phyloP scores from a whole-genome alignment of 2,113 vertebrate species.

The Nothoprocta perdicaria region DNA sequence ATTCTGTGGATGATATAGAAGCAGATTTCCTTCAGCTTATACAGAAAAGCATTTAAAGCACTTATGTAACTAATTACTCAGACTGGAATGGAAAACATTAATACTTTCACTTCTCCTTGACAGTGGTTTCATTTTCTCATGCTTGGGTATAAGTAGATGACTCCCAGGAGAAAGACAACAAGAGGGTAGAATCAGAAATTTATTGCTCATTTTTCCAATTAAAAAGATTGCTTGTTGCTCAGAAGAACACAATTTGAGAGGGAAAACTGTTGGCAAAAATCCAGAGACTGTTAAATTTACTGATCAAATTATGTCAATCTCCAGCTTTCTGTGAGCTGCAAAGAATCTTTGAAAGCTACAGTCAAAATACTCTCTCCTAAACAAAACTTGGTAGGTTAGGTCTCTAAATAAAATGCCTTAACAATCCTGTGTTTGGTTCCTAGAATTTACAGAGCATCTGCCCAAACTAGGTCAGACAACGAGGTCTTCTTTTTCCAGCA shows the following conservation, averaged over 20 bases:
- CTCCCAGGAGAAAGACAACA: neutral
- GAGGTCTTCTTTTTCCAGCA: neutral
- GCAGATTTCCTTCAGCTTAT: neutral
- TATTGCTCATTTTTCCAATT: neutral
- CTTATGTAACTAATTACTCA: neutral
- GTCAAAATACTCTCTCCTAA: neutral
- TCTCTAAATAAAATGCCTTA: neutral
- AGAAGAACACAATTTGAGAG: neutral
- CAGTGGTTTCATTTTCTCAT: neutral
- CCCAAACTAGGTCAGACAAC: neutral
- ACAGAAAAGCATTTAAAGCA: neutral
- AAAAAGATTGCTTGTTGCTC: neutral
- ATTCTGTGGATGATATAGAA: neutral
- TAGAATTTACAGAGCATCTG: neutral
- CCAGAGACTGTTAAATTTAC: accelerated
- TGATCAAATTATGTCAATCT: neutral
- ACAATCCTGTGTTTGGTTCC: neutral
- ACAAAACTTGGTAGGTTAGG: neutral
- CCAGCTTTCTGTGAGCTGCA: neutral
- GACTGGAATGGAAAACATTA: neutral
- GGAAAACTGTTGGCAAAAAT: neutral
- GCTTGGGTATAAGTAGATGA: neutral
- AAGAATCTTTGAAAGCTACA: neutral
- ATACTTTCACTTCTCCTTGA: conserved; percentile 10
- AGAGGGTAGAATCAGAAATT: neutral